Percentiles rank a stretch among this genome's conserved stretches.
Conservation (phyloP, 1,140 invertebrate species). For the Heliconius hewitsoni region DNA sequence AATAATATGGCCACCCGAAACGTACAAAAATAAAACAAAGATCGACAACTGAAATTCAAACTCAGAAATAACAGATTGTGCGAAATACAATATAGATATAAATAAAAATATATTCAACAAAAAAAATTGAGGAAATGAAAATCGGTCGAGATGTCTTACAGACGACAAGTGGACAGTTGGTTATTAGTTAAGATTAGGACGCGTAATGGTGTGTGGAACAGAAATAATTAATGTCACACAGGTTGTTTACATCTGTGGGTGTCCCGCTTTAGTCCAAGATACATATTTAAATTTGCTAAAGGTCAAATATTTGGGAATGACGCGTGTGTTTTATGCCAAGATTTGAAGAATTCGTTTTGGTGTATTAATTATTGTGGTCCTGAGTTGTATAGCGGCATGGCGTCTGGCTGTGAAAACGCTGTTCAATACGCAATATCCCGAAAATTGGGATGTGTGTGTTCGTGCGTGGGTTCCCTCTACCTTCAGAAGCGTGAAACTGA, state of each 20-base stretch:
- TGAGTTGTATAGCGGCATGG: too few relatives aligned
- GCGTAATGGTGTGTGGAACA: conserved; percentile 29
- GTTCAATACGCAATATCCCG: too few relatives aligned
- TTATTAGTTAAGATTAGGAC: conserved; percentile 37
- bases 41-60: too few relatives aligned
- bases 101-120: too few relatives aligned
- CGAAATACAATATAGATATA: too few relatives aligned
- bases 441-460: too few relatives aligned
- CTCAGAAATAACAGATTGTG: too few relatives aligned
- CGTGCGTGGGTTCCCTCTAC: too few relatives aligned
- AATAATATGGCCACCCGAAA: too few relatives aligned
- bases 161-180: conserved; percentile 27
- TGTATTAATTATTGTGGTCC: background rate
- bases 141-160: conserved; percentile 18
- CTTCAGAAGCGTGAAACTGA: too few relatives aligned
- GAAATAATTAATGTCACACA: conserved; percentile 29
- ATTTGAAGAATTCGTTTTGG: background rate
- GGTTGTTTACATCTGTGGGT: background rate
- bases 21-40: too few relatives aligned
- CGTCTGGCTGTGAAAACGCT: too few relatives aligned
- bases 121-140: conserved; percentile 19
- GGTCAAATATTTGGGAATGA: conserved; percentile 15
- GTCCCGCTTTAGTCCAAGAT: background rate
- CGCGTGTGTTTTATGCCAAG: background rate
- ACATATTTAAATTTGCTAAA: conserved; percentile 15